Evolutionary conservation across 2,113 vertebrate genomes (phyloP), one percentile per base, ranked within the genome.

Genomic region (Clinocottus analis): DNA sequence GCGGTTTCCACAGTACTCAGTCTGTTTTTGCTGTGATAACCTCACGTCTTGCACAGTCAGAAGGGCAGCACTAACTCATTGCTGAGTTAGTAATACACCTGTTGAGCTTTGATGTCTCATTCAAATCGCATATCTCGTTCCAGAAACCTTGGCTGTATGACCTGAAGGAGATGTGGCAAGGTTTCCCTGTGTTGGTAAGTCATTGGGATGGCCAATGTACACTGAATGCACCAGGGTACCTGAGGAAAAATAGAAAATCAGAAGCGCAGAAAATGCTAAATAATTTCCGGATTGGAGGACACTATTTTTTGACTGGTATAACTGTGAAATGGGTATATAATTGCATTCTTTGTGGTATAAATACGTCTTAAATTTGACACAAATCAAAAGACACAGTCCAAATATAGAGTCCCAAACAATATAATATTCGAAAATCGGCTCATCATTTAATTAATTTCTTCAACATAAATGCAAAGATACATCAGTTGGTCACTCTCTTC

Each of bases 141-240:
- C 78, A 99, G 97, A 99, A 99, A 92, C 97, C 97, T 12, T 99
- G 98, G 98, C 95, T 99, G 79, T 98, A 97, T 47, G 96, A 99
- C 82, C 77, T 98, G 51, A 93, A 93, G 86, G 94, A 96, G 92
- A 97, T 98, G 85, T 99, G 97, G 97, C 92, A 96, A 71, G 97
- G 96, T 11, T 99, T 98, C 74, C 98, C 98, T 67, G 93, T 96
- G 49, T 95, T 99, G 96, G 97, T 99, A 94, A 6, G 93, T 91
- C n/a, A 77, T 23, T 67, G 33, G 11, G 58, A 43, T 74, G 41
- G 4, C 33, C 72, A n/a, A 9, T 71, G 31, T 41, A 45, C 47
- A 64, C 33, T 62, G 23, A 72, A 71, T 68, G 33, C 41, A 68
- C 21, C 31, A 51, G 3, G 23, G 2, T 47, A 31, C 56, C 43